phyloP scores from a whole-genome alignment of 2,113 vertebrate genomes.

The Psilopsiagon aurifrons region DNA sequence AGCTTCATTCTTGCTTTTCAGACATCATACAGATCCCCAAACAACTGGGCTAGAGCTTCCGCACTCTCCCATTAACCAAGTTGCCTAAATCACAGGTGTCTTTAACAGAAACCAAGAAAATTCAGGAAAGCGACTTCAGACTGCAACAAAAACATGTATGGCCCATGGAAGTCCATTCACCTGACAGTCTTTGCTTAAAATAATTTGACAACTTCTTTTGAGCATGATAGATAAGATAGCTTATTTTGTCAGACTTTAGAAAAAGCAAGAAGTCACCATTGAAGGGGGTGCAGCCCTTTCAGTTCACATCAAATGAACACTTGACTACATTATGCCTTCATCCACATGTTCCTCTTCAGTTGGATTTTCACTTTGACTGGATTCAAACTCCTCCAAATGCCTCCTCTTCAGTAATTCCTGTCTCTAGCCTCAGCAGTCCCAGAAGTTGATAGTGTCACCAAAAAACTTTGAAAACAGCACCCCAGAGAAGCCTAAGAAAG shows the following conservation, averaged over 20 bases:
- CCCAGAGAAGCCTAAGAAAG: background rate
- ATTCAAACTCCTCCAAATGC: background rate
- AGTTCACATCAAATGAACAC: background rate
- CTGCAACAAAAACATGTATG: background rate
- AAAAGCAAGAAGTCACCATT: background rate
- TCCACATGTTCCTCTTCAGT: background rate
- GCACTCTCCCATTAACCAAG: background rate
- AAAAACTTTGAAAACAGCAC: background rate
- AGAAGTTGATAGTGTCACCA: background rate
- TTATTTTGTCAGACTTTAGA: background rate
- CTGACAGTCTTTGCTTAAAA: background rate
- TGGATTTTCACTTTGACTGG: background rate
- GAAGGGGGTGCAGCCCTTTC: background rate
- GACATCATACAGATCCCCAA: background rate
- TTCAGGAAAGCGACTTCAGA: background rate
- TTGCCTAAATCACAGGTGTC: background rate
- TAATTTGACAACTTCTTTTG: background rate
- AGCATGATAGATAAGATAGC: background rate
- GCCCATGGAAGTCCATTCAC: background rate
- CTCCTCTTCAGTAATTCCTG: background rate
- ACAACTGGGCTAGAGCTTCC: accelerated
- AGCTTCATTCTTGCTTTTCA: background rate
- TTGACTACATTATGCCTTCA: background rate
- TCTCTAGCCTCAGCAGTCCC: background rate
- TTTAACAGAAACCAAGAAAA: background rate